Evolutionary conservation across 2,113 vertebrate genomes (phyloP).

Genomic region (Lates calcarifer): DNA sequence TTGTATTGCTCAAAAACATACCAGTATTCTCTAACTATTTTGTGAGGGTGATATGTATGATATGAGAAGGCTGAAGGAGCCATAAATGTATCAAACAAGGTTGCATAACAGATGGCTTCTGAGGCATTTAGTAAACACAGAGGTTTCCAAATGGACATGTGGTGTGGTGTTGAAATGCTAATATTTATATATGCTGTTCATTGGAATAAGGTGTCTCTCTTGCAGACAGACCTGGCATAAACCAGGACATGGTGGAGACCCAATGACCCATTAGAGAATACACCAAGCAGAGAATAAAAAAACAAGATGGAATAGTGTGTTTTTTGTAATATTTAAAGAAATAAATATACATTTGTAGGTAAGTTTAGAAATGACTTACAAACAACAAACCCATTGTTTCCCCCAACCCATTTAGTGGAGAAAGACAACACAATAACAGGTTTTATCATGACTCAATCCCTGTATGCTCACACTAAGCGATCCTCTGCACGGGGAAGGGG

Average conservation of each 20-base stretch:
- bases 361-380: background rate
- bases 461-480: conserved; percentile 63
- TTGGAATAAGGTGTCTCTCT: conserved; percentile 23
- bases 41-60: conserved; percentile 11
- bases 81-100: conserved; percentile 27
- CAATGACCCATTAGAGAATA: conserved; percentile 1
- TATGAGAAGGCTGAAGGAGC: conserved; percentile 4
- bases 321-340: background rate
- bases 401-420: background rate
- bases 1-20: background rate
- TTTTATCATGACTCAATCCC: background rate
- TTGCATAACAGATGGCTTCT: conserved; percentile 11
- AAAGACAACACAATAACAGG: background rate
- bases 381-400: background rate
- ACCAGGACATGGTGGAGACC: background rate
- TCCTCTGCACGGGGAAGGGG: conserved; percentile 51
- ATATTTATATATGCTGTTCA: conserved; percentile 49
- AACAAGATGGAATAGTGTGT: background rate
- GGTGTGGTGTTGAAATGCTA: conserved; percentile 51
- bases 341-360: background rate
- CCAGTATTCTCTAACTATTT: background rate
- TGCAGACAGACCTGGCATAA: conserved; percentile 21
- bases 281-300: background rate
- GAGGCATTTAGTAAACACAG: conserved; percentile 51
- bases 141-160: conserved; percentile 41